These are phyloP conservation scores for Cheilosia grossa DNA, from an alignment of 2,888 invertebrate genomes.

Conservation along the genomic window DNA sequence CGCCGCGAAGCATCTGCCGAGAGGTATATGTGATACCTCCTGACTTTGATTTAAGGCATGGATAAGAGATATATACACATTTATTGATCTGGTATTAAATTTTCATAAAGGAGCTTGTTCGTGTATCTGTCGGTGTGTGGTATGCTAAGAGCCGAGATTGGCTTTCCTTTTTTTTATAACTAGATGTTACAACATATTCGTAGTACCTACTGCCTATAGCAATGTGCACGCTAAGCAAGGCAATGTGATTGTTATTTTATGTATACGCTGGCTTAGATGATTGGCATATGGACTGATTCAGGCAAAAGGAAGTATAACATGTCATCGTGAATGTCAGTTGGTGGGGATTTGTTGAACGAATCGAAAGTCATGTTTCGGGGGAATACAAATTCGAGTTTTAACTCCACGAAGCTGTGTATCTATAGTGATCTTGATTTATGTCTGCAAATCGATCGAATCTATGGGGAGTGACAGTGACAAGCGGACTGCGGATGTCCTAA, in stretches of 20 bases:
- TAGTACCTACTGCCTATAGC: background rate
- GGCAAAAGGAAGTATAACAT: conserved; percentile 19
- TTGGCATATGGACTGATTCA: background rate
- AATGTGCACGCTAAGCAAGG: conserved; percentile 25
- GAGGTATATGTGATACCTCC: conserved; percentile 1
- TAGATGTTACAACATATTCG: conserved; percentile 36
- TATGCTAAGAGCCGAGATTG: conserved; percentile 32
- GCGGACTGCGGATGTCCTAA: no score
- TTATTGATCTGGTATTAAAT: conserved; percentile 60
- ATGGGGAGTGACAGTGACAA: no score
- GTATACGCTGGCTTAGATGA: conserved; percentile 2
- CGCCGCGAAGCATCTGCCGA: background rate
- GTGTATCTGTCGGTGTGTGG: background rate
- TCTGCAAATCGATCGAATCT: background rate
- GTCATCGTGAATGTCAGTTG: conserved; percentile 40
- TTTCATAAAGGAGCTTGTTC: conserved; percentile 16
- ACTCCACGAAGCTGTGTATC: conserved; percentile 6
- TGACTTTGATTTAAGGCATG: conserved; percentile 54
- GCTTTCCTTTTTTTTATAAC: conserved; percentile 37
- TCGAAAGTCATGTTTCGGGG: conserved; percentile 30
- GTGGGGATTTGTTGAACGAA: conserved; percentile 9
- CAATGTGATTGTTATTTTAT: conserved; percentile 53
- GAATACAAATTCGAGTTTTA: conserved; percentile 27
- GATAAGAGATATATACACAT: conserved; percentile 35
- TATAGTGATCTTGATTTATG: conserved; percentile 17